Percentiles rank a stretch among this genome's conserved stretches.
Evolutionary conservation across 2,888 invertebrate genomes (phyloP).

Genomic region (Tenthredo distinguenda): DNA sequence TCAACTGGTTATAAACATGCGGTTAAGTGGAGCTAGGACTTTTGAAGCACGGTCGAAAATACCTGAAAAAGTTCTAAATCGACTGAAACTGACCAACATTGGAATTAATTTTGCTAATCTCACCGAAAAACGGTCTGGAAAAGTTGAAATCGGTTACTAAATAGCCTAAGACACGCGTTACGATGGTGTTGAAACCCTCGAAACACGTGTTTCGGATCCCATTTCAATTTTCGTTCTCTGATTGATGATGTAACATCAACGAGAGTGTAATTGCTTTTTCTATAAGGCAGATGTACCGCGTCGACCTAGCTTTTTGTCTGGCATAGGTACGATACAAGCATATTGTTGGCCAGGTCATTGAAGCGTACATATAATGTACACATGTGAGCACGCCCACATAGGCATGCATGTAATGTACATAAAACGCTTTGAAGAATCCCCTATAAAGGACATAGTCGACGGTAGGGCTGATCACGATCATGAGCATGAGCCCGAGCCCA

Average conservation of each 20-base stretch:
- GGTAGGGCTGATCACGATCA: neutral
- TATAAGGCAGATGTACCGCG: neutral
- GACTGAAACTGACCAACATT: neutral
- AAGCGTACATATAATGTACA: neutral
- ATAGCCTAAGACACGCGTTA: neutral
- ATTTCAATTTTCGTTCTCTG: neutral
- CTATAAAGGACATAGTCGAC: neutral
- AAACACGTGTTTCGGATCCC: neutral
- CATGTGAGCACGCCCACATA: neutral
- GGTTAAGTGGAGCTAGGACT: neutral
- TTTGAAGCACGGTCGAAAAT: neutral
- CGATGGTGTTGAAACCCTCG: neutral
- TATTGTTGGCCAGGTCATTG: neutral
- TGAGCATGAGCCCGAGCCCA: neutral
- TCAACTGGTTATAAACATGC: neutral
- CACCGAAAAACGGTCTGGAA: neutral
- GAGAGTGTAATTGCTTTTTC: neutral
- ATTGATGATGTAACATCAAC: neutral
- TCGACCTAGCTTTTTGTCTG: neutral
- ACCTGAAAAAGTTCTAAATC: neutral
- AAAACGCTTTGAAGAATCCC: constrained; percentile 22
- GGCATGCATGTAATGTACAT: neutral
- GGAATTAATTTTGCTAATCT: neutral
- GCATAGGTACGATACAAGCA: neutral
- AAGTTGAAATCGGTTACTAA: neutral